Evolutionary conservation across 2,888 invertebrate species (phyloP), one percentile per base, ranked within the genome.

Genomic region (Callimorpha dominula): DNA sequence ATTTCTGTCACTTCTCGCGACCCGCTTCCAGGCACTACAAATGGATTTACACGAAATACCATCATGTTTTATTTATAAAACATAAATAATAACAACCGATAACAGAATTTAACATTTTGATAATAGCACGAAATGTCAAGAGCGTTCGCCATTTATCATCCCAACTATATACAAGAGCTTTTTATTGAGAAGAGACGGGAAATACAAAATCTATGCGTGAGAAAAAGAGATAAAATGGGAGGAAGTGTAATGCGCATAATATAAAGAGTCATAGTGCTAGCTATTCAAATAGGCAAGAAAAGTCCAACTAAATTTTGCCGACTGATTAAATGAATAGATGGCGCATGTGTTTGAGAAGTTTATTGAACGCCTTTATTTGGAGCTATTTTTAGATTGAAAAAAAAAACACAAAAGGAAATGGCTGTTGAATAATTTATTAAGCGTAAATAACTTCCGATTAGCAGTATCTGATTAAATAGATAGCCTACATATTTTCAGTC

Each of bases 311-410:
- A 77, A 87, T 80, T 88, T 86, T 42, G 80, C 73, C 83, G 85
- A 54, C 65, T 83, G 74, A 75, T 11, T 76, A 67, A 64, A 67
- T 81, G 85, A 84, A 87, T 86, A 90, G 90, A 89, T 90, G 90
- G 94, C 94, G 94, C 94, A 93, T 93, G 93, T 92, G 93, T 93
- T 90, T 57, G 88, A 84, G 86, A 88, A 91, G 87, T 93, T 92
- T 95, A 94, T 94, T 93, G 94, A 95, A 91, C 94, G 94, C 90
- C 85, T 89, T n/a, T 89, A 85, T 85, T 88, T 88, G 79, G 78
- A 81, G 86, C 91, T 94, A 93, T 94, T 92, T 94, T 92, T 94
- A 93, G 93, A 89, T 72, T 54, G 15, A 40, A 70, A 76, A 81
- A 68, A 78, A 73, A 9, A 60, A 68, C 8, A 77, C 72, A 71